A percentile compares a stretch with the other conserved stretches of the same genome.
These are phyloP conservation scores for Colletes collaris DNA, from an alignment of 2,888 invertebrate genomes.

Conservation along the genomic window DNA sequence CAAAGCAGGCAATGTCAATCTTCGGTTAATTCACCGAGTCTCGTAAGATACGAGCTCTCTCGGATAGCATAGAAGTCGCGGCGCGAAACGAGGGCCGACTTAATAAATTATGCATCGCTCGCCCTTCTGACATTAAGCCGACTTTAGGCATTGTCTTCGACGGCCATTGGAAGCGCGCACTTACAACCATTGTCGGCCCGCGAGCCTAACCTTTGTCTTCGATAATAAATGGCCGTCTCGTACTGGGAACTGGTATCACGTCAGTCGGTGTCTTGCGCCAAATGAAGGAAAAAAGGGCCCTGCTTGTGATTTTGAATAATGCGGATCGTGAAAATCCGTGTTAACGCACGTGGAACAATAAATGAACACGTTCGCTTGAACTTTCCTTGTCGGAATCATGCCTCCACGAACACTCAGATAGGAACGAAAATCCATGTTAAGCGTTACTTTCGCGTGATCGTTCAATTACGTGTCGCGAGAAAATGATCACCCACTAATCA, in stretches of 20 bases:
- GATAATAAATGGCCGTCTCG: conserved; percentile 75
- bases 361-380: conserved; percentile 36
- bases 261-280: conserved; percentile 27
- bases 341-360: conserved; percentile 20
- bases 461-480: conserved; percentile 14
- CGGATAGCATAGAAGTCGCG: conserved; percentile 49
- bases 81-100: conserved; percentile 56
- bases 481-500: no score
- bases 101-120: conserved; percentile 77
- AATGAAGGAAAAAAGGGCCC: conserved; percentile 25
- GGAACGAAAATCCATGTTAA: neutral
- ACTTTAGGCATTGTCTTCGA: conserved; percentile 68
- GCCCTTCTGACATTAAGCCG: conserved; percentile 74
- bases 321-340: conserved; percentile 47
- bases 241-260: conserved; percentile 66
- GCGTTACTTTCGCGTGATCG: conserved; percentile 14
- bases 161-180: conserved; percentile 68
- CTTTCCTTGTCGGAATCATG: conserved; percentile 12
- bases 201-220: conserved; percentile 76
- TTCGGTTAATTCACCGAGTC: conserved; percentile 31
- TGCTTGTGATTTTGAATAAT: conserved; percentile 54
- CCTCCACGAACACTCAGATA: neutral
- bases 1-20: conserved; percentile 2
- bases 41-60: conserved; percentile 10
- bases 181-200: conserved; percentile 72